Evolutionary conservation across 1,140 invertebrate genomes (phyloP).

Genomic region (Eubasilissa regina): DNA sequence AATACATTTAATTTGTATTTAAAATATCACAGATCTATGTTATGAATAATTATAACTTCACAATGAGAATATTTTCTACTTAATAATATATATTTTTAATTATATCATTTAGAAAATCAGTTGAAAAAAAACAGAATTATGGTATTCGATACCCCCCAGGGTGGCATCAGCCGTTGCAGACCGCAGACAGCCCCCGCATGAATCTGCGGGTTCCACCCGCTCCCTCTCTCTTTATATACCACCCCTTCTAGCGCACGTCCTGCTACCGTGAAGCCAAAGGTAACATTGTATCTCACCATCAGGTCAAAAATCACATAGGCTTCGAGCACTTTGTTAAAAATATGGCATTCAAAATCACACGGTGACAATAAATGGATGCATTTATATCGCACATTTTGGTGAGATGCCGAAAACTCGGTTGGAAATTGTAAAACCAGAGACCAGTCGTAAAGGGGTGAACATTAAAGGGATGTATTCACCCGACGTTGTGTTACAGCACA

Average conservation of each 20-base stretch:
- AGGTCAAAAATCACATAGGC: background rate
- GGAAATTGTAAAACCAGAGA: background rate
- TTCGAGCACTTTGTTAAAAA: background rate
- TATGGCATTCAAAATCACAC: background rate
- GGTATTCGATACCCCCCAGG: background rate
- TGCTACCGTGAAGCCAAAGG: constrained; percentile 9
- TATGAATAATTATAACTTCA: too few species aligned
- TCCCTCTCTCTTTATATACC: background rate
- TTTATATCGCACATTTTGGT: background rate
- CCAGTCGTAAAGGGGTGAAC: constrained; percentile 15
- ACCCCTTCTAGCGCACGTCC: background rate
- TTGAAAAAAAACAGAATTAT: constrained; percentile 21
- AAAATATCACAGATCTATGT: too few species aligned
- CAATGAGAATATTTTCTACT: too few species aligned
- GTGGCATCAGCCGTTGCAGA: constrained; percentile 45
- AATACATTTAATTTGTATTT: too few species aligned
- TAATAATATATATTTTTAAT: too few species aligned
- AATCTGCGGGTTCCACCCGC: constrained; percentile 55
- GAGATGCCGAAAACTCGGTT: background rate
- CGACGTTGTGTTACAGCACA: constrained; percentile 1
- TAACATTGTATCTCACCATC: background rate
- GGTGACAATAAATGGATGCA: background rate
- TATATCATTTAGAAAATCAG: background rate
- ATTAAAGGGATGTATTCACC: constrained; percentile 1
- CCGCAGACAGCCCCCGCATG: constrained; percentile 57